These are phyloP conservation scores for Galemys pyrenaicus DNA, from an alignment of 2,113 vertebrate species.

Conservation along the genomic window DNA sequence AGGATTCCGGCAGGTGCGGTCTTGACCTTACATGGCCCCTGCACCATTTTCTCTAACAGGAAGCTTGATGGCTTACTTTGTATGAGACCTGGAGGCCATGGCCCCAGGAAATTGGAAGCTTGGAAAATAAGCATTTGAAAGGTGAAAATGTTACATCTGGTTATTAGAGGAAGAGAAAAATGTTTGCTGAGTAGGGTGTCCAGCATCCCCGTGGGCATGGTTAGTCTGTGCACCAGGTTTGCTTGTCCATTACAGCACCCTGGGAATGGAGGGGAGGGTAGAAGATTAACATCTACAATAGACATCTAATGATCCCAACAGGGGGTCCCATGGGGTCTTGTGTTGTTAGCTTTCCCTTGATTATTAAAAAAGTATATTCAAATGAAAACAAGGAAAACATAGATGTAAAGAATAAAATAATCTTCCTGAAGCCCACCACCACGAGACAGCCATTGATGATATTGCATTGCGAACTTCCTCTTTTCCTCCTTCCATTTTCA, in stretches of 20 bases:
- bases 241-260: not conserved
- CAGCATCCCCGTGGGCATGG: not conserved
- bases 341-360: not conserved
- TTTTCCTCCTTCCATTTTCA: not conserved
- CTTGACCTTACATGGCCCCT: slow-evolving; percentile 58
- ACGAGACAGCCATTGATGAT: not conserved
- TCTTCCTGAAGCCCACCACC: not conserved
- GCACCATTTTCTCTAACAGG: slow-evolving; percentile 60
- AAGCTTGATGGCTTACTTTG: slow-evolving; percentile 39
- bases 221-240: not conserved
- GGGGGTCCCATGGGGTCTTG: accelerated
- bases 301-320: not conserved
- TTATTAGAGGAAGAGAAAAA: not conserved
- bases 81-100: slow-evolving; percentile 40
- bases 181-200: not conserved
- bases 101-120: slow-evolving; percentile 66
- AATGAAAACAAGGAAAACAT: not conserved
- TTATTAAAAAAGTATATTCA: not conserved
- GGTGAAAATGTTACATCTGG: slow-evolving; percentile 45
- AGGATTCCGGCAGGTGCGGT: slow-evolving; percentile 57
- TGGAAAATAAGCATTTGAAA: slow-evolving; percentile 50
- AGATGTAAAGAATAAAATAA: not conserved
- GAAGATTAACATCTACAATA: not conserved
- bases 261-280: not conserved
- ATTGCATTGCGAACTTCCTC: not conserved